Conservation (phyloP, 1,140 invertebrate genomes). For the Brachionus rubens region DNA sequence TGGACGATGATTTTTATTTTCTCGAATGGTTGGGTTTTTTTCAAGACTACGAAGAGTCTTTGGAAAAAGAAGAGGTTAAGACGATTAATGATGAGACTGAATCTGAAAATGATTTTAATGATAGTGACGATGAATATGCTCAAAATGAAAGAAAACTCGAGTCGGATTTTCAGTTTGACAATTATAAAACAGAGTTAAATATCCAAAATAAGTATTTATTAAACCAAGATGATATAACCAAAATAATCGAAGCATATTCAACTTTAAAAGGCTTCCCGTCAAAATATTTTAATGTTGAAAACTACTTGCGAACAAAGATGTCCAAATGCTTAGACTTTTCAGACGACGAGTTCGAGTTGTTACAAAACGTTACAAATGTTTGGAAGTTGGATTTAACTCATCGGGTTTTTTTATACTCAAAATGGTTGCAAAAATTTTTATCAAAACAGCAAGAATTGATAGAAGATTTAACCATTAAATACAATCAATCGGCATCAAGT, state of each 20-base stretch:
- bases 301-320: neutral
- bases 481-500: neutral
- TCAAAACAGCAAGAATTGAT: neutral
- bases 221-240: neutral
- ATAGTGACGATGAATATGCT: neutral
- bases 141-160: neutral
- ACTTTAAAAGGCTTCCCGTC: neutral
- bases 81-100: neutral
- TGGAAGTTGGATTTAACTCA: neutral
- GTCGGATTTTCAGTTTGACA: neutral
- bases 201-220: neutral
- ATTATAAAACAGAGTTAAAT: neutral
- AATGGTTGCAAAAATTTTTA: neutral
- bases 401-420: neutral
- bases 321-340: neutral
- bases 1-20: neutral
- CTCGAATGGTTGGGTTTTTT: conserved; percentile 25
- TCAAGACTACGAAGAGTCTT: neutral
- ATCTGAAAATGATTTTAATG: neutral
- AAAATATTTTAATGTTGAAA: neutral
- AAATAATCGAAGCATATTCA: neutral
- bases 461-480: neutral
- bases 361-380: neutral
- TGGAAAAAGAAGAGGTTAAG: neutral
- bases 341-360: neutral